phyloP scores from a whole-genome alignment of 2,113 vertebrate species.

The Nothoprocta pentlandii region DNA sequence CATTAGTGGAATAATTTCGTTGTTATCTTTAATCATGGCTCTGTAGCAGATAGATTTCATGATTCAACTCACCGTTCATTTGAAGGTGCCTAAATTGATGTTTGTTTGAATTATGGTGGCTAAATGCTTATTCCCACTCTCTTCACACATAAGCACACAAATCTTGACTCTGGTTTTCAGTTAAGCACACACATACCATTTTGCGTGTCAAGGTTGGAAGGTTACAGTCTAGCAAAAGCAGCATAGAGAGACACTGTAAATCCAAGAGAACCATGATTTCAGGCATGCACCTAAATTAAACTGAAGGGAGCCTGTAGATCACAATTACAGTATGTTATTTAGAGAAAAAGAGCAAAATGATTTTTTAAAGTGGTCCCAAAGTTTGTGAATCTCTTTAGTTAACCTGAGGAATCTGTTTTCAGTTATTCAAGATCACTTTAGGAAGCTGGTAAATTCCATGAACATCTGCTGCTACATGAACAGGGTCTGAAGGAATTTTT shows the following conservation, averaged over 20 bases:
- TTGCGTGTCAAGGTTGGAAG: not conserved
- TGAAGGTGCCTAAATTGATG: not conserved
- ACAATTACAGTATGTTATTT: not conserved
- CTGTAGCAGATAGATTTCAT: not conserved
- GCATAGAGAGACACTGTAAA: not conserved
- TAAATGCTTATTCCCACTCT: not conserved
- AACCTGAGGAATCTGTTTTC: not conserved
- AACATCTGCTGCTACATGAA: not conserved
- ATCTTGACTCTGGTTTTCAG: not conserved
- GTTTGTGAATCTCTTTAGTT: not conserved
- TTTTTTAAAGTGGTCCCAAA: not conserved
- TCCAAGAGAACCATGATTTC: not conserved
- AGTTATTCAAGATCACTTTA: not conserved
- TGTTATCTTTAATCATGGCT: constrained; percentile 73
- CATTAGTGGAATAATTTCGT: constrained; percentile 70
- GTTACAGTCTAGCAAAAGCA: not conserved
- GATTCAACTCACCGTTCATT: not conserved
- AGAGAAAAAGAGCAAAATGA: not conserved
- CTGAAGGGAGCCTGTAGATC: not conserved
- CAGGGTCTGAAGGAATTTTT: not conserved
- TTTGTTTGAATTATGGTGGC: not conserved
- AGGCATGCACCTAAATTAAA: not conserved
- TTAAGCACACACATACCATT: not conserved
- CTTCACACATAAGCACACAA: not conserved
- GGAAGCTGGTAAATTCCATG: not conserved